Evolutionary conservation across 2,888 invertebrate genomes (phyloP), one percentile per base, ranked within the genome.

Genomic region (Tuberolachnus salignus): DNA sequence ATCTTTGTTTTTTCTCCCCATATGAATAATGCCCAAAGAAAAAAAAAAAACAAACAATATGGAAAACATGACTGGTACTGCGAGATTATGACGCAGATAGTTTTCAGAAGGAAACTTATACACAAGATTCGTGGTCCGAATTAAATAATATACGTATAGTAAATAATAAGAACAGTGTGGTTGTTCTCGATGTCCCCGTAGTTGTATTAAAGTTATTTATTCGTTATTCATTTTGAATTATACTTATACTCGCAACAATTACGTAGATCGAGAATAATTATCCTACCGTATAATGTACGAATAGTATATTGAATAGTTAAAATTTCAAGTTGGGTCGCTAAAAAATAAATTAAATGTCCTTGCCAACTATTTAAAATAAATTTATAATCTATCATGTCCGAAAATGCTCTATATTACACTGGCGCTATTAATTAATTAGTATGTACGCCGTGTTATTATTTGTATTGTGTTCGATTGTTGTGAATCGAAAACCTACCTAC

Each of bases 1-100:
- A 26, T 49, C 26, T 26, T 66, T 42, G 42, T 53, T 64, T 53
- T 73, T 51, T 59, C 23, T 51, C 53, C 53, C 19, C 4, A 21
- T 42, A 64, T 42, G 53, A 74, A 64, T 23, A 66, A n/a, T 21
- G 55, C 23, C n/a, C 13, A 59, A 13, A 66, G 64, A 34, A 34
- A 34, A 34, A 34, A 34, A 34, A 34, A 4, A 74, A 19, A 72
- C 3, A 19, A 13, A 11, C 51, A 51, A n/a, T 23, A 34, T 34
- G 26, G 26, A 51, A 67, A 49, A 51, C 6, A 26, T 51, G 4
- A 51, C 11, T n/a, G 51, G 46, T 16, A 53, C 4, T 53, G 14
- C 4, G n/a, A n/a, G 19, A 11, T n/a, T n/a, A 69, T 42, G 0
- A 53, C 8, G 10, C 53, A 21, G n/a, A 1, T 11, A 66, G 49